Conservation (phyloP, 2,113 vertebrate species). For the Corydoras maculifer region DNA sequence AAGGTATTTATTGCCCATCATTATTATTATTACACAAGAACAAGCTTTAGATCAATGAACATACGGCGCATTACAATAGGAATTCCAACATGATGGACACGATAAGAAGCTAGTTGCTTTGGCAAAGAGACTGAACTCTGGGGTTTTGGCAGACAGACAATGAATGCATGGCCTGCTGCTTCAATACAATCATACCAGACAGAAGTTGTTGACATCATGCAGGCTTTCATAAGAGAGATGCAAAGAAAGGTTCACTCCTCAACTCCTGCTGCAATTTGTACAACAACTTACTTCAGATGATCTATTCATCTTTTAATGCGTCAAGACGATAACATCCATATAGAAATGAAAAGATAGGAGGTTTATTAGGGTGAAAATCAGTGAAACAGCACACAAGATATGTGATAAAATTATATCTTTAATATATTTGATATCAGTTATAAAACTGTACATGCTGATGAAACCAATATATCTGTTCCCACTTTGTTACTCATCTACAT, state of each 20-base stretch:
- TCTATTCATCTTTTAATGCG: too few species aligned
- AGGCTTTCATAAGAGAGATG: constrained; percentile 3
- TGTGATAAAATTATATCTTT: too few species aligned
- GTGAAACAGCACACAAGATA: too few species aligned
- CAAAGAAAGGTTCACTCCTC: constrained; percentile 13
- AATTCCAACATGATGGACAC: constrained; percentile 11
- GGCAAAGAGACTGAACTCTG: constrained; percentile 13
- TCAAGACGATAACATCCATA: too few species aligned
- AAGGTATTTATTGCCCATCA: too few species aligned
- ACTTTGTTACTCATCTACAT: too few species aligned
- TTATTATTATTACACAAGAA: too few species aligned
- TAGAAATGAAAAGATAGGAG: too few species aligned
- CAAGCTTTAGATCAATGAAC: too few species aligned
- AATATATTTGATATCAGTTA: too few species aligned
- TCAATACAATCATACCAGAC: constrained; percentile 8
- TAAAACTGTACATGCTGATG: too few species aligned
- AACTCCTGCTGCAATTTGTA: not conserved
- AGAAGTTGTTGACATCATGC: constrained; percentile 13
- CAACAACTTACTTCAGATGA: not conserved
- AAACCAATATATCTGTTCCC: too few species aligned
- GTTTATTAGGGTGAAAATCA: not conserved
- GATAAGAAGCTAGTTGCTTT: constrained; percentile 12
- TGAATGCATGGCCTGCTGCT: constrained; percentile 25
- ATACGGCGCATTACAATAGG: not conserved
- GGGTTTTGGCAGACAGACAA: constrained; percentile 16